Evolutionary conservation across 2,797 vertebrate species (phyloP), one percentile per base, ranked within the genome.

Genomic region (Champsocephalus gunnari): DNA sequence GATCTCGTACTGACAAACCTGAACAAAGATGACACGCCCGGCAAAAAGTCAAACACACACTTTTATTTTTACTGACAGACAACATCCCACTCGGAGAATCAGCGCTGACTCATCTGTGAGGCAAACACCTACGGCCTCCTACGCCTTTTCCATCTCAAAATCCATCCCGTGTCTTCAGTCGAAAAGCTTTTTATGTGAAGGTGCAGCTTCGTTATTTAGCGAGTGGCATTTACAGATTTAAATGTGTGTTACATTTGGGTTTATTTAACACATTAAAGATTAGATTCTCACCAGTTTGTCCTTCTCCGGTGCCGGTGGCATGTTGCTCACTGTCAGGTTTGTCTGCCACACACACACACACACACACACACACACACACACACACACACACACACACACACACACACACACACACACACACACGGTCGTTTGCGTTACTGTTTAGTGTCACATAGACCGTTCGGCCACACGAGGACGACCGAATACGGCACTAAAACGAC

Each of bases 1-100:
- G 84, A 95, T 91, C 24, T 96, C 92, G 12, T 94, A 93, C 48
- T 73, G 84, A 59, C 92, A 93, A 60, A 94, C 85, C 97, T 99
- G 92, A 75, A 58, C 80, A 82, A 53, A 89, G 1, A 78, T 5
- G 28, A 68, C 38, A 71, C 41, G 11, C 12, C 54, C 47, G 63
- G 71, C 72, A 68, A 43, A 28, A 47, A 38, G 44, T 41, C 32
- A 45, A 55, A 13, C 58, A 7, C 21, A 45, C 55, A 47, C 12
- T 50, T 60, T 21, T 4, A 5, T 41, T 41, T 60, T 12, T 13
- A 4, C 70, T 70, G 65, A 71, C 59, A 61, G 49, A 63, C 49
- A 66, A 54, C 66, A 45, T 56, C 77, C 70, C 73, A 86, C 71
- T 77, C 60, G 56, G 71, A 71, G 59, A 73, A 57, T 62, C 57